phyloP scores from a whole-genome alignment of 1,140 invertebrate species.

The Drosophila lini region DNA sequence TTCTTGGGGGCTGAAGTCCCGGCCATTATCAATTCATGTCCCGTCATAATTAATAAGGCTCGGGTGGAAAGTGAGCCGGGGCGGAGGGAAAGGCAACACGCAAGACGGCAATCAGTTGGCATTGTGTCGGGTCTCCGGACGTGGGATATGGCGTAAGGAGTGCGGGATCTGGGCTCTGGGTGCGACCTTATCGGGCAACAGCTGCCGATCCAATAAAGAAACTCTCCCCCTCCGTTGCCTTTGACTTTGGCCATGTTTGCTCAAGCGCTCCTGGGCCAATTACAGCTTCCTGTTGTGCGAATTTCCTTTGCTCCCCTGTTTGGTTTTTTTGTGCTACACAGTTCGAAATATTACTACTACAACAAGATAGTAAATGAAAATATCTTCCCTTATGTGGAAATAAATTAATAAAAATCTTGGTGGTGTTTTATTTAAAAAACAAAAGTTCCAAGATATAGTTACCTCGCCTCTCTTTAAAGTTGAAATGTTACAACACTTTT shows the following conservation, averaged over 20 bases:
- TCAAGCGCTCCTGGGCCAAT: constrained; percentile 66
- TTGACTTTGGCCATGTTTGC: constrained; percentile 50
- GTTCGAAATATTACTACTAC: neutral
- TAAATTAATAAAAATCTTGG: neutral
- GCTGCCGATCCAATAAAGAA: constrained; percentile 57
- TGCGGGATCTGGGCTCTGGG: constrained; percentile 25
- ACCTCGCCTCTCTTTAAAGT: too few species aligned
- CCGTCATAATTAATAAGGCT: constrained; percentile 81
- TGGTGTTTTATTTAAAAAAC: neutral
- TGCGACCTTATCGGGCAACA: constrained; percentile 64
- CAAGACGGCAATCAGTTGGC: constrained; percentile 76
- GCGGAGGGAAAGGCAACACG: constrained; percentile 43
- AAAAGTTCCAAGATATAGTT: neutral
- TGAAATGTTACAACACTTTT: constrained; percentile 4
- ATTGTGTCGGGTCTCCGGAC: constrained; percentile 39
- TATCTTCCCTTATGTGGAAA: too few species aligned
- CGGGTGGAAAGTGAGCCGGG: constrained; percentile 26
- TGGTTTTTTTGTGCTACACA: constrained; percentile 13
- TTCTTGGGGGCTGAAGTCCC: constrained; percentile 35
- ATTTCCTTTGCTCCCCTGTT: constrained; percentile 42
- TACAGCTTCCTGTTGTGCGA: constrained; percentile 76
- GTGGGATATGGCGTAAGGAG: constrained; percentile 18
- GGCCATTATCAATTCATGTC: constrained; percentile 75
- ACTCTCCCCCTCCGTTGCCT: constrained; percentile 20
- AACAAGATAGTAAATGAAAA: neutral